phyloP scores from a whole-genome alignment of 2,888 invertebrate genomes.

The Dolichomitus sp. region DNA sequence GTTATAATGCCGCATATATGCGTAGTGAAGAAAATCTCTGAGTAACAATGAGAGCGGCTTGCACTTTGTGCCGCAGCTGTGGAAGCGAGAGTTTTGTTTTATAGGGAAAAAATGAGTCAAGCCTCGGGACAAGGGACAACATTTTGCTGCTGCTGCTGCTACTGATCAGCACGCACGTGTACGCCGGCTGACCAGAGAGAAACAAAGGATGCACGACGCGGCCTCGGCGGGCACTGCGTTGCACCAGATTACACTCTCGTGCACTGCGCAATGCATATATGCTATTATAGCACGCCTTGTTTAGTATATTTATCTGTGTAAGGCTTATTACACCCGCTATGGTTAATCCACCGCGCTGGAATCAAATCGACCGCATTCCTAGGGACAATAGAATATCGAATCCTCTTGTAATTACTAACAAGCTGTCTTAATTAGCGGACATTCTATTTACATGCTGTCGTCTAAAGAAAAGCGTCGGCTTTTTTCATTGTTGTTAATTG shows the following conservation, averaged over 20 bases:
- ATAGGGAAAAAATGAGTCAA: constrained; percentile 59
- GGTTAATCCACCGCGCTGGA: background rate
- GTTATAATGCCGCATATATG: background rate
- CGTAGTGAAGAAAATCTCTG: background rate
- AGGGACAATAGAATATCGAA: constrained; percentile 1
- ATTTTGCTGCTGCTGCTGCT: background rate
- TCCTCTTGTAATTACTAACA: background rate
- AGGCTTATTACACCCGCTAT: background rate
- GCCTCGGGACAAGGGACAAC: constrained; percentile 47
- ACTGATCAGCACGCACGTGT: constrained; percentile 55
- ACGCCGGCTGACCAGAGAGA: constrained; percentile 45
- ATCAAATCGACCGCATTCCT: constrained; percentile 24
- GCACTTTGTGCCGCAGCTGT: constrained; percentile 70
- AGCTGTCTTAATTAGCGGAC: background rate
- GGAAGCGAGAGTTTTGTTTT: constrained; percentile 40
- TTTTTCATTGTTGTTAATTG: background rate
- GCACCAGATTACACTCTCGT: constrained; percentile 36
- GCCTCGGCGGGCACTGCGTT: constrained; percentile 8
- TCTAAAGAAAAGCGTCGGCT: background rate
- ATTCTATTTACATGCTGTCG: background rate
- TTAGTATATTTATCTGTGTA: constrained; percentile 13
- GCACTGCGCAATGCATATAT: background rate
- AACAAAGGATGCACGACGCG: constrained; percentile 59
- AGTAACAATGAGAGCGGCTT: background rate
- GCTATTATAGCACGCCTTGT: constrained; percentile 18